Evolutionary conservation across 2,113 vertebrate species (phyloP), one percentile per base, ranked within the genome.

Genomic region (Pelmatolapia mariae): DNA sequence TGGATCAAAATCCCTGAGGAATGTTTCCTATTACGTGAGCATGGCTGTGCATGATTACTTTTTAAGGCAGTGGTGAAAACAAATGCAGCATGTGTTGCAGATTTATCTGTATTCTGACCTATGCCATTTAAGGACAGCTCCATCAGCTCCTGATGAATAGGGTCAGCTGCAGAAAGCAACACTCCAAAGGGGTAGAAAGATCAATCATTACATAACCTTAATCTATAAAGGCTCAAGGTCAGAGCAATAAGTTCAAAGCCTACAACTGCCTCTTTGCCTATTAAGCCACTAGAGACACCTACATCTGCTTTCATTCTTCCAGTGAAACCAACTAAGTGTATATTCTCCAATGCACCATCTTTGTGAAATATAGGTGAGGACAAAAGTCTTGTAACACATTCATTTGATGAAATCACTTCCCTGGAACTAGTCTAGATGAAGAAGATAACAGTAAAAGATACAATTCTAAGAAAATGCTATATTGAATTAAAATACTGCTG

Each of bases 381-480:
- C 84, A 87, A 85, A 86, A 57, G 83, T 63, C 57, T 54, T 36
- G 80, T 85, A 3, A 52, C 36, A 36, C 36, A 80, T 89, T 92
- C 91, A 86, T 92, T 83, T 76, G 85, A 89, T 86, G 82, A 76
- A 91, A 89, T 94, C 93, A 93, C 80, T 81, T 57, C 43, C 53
- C 84, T 88, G 40, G 66, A 85, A 93, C 92, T 56, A 50, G 76
- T 82, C 86, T 63, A 53, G 40, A 71, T 19, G 66, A 93, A 87
- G 79, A 87, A 82, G 29, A 36, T 61, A 83, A 85, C 86, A 83
- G 86, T 92, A 89, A 90, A 91, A 91, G 47, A 87, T 31, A 24
- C 76, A 16, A 52, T 88, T 91, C 81, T 29, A 7, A 80, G 54
- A 56, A 90, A 86, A 95, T 83, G 81, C 82, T 90, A 90, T 90